phyloP scores from a whole-genome alignment of 2,797 vertebrate genomes.

The Centropyge bicolor region DNA sequence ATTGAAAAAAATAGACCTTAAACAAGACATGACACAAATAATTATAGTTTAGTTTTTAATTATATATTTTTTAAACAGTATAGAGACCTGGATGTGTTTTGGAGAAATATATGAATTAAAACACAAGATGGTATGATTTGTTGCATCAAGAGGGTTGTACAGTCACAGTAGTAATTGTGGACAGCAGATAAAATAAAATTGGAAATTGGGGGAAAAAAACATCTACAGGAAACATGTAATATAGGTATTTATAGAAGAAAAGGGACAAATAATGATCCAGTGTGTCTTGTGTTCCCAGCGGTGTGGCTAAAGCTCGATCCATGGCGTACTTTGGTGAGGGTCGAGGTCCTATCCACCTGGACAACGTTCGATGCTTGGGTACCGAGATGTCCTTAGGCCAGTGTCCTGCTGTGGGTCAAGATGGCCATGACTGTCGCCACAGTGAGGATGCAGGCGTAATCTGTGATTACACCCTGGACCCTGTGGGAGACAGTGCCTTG shows the following conservation, averaged over 20 bases:
- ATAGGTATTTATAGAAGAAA: background rate
- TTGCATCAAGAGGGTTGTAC: too few species aligned
- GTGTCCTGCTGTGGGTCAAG: conserved; percentile 78
- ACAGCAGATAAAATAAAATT: background rate
- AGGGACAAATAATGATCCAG: background rate
- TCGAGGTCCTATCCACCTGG: conserved; percentile 87
- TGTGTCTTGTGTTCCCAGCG: conserved; percentile 77
- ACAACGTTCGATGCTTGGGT: conserved; percentile 87
- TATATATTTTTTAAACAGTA: too few species aligned
- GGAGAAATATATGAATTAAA: too few species aligned
- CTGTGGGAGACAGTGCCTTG: conserved; percentile 62
- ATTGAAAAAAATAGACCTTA: too few species aligned
- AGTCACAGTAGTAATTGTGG: background rate
- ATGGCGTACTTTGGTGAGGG: conserved; percentile 91
- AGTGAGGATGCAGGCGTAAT: conserved; percentile 90
- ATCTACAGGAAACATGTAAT: too few species aligned
- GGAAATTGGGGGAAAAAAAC: background rate
- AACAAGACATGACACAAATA: too few species aligned
- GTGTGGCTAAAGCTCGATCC: conserved; percentile 87
- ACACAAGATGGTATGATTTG: too few species aligned
- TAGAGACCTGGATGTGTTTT: too few species aligned
- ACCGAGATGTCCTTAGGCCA: conserved; percentile 82
- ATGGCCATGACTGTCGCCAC: conserved; percentile 86
- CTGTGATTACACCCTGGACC: conserved; percentile 87
- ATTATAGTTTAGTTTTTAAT: too few species aligned